Percentiles rank a stretch among this genome's conserved stretches.
Evolutionary conservation across 2,888 invertebrate genomes (phyloP).

Genomic region (Bedellia somnulentella): DNA sequence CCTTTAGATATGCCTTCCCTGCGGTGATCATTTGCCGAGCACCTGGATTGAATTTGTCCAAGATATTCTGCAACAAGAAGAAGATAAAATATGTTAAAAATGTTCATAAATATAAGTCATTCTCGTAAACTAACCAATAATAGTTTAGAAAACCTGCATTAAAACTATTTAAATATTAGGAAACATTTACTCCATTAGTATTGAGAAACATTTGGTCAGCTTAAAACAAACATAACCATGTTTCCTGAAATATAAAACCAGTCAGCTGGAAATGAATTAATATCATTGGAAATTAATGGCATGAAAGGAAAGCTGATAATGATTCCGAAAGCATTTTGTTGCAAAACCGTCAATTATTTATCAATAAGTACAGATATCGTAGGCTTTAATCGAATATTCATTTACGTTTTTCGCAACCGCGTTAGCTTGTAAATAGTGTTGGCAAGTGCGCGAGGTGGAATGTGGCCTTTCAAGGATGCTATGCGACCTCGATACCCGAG

Average conservation of each 20-base stretch:
- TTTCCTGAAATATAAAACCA: too few relatives aligned
- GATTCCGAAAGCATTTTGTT: too few relatives aligned
- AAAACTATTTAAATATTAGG: too few relatives aligned
- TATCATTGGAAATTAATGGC: too few relatives aligned
- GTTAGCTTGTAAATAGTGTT: too few relatives aligned
- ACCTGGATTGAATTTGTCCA: constrained; percentile 95
- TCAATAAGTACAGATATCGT: too few relatives aligned
- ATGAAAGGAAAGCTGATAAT: too few relatives aligned
- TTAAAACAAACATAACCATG: too few relatives aligned
- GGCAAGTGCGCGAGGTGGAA: constrained; percentile 32
- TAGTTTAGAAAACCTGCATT: too few relatives aligned
- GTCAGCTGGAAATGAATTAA: neutral
- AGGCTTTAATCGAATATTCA: constrained; percentile 12
- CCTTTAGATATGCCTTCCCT: constrained; percentile 92
- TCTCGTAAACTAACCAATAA: too few relatives aligned
- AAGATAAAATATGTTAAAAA: neutral
- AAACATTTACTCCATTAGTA: too few relatives aligned
- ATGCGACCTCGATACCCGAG: constrained; percentile 33
- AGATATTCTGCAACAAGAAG: constrained; percentile 80
- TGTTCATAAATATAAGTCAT: neutral
- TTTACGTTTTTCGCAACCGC: constrained; percentile 17
- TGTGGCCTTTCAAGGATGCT: constrained; percentile 59
- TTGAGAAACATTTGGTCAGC: too few relatives aligned
- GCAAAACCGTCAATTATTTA: constrained; percentile 1
- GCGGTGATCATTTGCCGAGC: constrained; percentile 92